These are phyloP conservation scores for Notechis scutatus DNA, from an alignment of 2,113 vertebrate genomes.

Conservation along the genomic window DNA sequence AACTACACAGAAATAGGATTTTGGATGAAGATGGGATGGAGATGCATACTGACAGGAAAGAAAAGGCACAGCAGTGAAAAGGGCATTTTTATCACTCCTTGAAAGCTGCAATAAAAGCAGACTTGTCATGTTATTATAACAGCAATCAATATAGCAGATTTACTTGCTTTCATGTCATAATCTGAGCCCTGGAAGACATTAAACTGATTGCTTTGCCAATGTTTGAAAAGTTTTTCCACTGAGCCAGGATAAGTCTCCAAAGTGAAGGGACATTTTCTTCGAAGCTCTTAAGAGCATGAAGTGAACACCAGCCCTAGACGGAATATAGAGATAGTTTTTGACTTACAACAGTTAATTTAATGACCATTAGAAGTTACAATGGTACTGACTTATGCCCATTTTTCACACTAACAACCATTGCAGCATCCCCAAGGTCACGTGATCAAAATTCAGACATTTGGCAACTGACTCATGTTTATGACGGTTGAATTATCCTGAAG, in stretches of 20 bases:
- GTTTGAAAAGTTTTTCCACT: slow-evolving; percentile 8
- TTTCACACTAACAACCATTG: background rate
- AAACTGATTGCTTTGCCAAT: slow-evolving; percentile 54
- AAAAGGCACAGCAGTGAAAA: slow-evolving; percentile 45
- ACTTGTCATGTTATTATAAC: slow-evolving; percentile 61
- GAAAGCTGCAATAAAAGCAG: slow-evolving; percentile 54
- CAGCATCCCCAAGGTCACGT: background rate
- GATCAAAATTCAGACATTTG: background rate
- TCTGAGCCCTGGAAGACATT: slow-evolving; percentile 53
- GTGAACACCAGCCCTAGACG: background rate
- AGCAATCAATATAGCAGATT: slow-evolving; percentile 57
- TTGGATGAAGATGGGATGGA: slow-evolving; percentile 11
- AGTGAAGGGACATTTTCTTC: background rate
- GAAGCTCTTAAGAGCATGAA: slow-evolving; percentile 7
- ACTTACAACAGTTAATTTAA: background rate
- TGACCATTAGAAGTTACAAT: background rate
- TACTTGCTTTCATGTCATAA: slow-evolving; percentile 59
- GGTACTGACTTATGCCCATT: background rate
- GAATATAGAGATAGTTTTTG: background rate
- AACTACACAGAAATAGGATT: slow-evolving; percentile 26
- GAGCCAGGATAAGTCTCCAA: background rate
- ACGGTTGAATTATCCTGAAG: too few species aligned
- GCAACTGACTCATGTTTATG: background rate
- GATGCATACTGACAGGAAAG: slow-evolving; percentile 51
- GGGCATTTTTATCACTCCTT: slow-evolving; percentile 56